Conservation (phyloP, 2,888 invertebrate genomes). For the Trachelus tabidus region DNA sequence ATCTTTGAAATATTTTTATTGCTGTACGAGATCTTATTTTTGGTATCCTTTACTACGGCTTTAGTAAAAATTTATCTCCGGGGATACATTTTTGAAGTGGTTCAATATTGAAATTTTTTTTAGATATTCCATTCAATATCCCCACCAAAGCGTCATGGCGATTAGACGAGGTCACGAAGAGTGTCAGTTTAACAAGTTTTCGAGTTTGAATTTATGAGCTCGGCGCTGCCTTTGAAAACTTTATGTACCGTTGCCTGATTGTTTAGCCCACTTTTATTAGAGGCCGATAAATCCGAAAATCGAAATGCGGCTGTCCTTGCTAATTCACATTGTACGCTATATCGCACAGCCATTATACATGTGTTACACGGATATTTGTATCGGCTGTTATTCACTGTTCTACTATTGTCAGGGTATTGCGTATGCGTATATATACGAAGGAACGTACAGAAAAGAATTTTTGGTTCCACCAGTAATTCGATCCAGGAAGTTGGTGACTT, state of each 20-base stretch:
- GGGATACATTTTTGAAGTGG: too few relatives aligned
- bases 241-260: not conserved
- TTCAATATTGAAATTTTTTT: too few relatives aligned
- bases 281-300: not conserved
- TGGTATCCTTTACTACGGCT: too few relatives aligned
- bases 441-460: not conserved
- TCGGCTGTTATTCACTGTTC: not conserved
- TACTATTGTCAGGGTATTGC: not conserved
- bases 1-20: not conserved
- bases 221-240: not conserved
- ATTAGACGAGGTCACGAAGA: too few relatives aligned
- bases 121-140: too few relatives aligned
- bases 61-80: too few relatives aligned
- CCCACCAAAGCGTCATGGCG: too few relatives aligned
- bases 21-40: too few relatives aligned
- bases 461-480: not conserved
- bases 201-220: not conserved
- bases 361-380: not conserved
- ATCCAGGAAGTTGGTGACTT: not conserved
- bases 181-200: not conserved
- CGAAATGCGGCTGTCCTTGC: not conserved
- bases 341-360: too few relatives aligned
- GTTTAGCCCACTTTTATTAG: not conserved
- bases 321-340: not conserved
- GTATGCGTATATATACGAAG: not conserved